Evolutionary conservation across 2,888 invertebrate genomes (phyloP), one percentile per base, ranked within the genome.

Genomic region (Hyposoter didymator): DNA sequence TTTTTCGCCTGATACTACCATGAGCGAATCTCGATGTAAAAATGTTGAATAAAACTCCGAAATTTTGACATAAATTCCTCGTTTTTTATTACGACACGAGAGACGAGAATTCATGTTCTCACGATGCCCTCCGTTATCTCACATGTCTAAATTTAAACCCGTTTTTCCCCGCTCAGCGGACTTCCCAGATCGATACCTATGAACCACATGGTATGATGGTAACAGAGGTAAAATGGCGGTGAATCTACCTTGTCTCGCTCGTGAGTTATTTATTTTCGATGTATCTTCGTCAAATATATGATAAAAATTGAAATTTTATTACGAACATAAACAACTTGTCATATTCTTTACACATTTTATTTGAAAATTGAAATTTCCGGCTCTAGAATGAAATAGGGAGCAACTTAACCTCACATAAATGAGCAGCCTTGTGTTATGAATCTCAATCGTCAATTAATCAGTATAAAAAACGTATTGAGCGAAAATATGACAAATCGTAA

Each of bases 221-320:
- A 69, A 59, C 45, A 19, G 35, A 55, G 69, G 89, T 91, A 94
- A 94, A 93, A 94, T 94, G 94, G 94, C 94, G 92, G 91, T 91
- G 89, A 90, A 90, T 90, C 91, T 94, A 88, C 94, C 94, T 90
- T 94, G 93, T 89, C 91, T 94, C 87, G 94, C 94, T 91, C 93
- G 94, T 94, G 91, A 93, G 93, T 85, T 88, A 89, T 89, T 89
- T 89, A 76, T 64, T 85, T 55, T 75, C 45, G 19, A 55, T 64
- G 10, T 43, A 32, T 7, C 59, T n/a, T 43, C 32, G 32, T 4
- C n/a, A 17, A 22, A 55, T 47, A 59, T 35, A 45, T 75, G 75
- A 70, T 39, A 76, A 43, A 17, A 73, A 45, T 14, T 14, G 8
- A 8, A 22, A 59, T 59, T 73, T 59, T 17, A n/a, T 32, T 1